These are phyloP conservation scores for Cryptotermes secundus DNA, from an alignment of 1,140 invertebrate genomes.

Conservation along the genomic window DNA sequence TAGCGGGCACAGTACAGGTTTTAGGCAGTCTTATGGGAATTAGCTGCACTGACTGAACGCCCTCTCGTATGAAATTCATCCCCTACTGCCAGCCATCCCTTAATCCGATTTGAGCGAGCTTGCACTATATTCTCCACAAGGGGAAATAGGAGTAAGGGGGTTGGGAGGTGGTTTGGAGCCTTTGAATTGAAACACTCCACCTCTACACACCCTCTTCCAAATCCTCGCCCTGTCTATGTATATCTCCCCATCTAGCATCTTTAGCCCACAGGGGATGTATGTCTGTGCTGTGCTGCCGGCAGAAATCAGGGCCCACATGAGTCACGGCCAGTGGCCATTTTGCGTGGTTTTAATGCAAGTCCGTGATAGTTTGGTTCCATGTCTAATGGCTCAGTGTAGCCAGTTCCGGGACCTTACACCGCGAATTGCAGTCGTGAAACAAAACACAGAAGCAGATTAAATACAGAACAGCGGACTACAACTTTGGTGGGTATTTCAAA, in stretches of 20 bases:
- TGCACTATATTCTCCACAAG: neutral
- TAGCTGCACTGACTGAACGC: conserved; percentile 22
- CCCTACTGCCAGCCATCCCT: conserved; percentile 18
- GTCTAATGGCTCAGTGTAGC: neutral
- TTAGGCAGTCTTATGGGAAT: conserved; percentile 27
- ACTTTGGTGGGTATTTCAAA: too few species aligned
- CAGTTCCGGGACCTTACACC: too few species aligned
- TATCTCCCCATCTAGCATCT: neutral
- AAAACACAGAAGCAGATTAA: too few species aligned
- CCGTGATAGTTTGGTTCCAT: neutral
- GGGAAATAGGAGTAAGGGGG: neutral
- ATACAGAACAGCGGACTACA: too few species aligned
- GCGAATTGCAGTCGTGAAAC: too few species aligned
- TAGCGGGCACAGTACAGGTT: conserved; percentile 9
- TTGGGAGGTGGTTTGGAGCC: conserved; percentile 3
- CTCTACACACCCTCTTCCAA: conserved; percentile 2
- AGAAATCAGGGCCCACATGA: neutral
- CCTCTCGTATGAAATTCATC: conserved; percentile 28
- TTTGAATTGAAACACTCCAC: conserved; percentile 19
- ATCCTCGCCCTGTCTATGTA: neutral
- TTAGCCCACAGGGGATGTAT: neutral
- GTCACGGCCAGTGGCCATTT: neutral
- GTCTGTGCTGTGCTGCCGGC: neutral
- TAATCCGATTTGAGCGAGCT: conserved; percentile 27
- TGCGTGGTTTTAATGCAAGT: conserved; percentile 11